Evolutionary conservation across 2,888 invertebrate genomes (phyloP), one percentile per base, ranked within the genome.

Genomic region (Watsonalla cultraria): DNA sequence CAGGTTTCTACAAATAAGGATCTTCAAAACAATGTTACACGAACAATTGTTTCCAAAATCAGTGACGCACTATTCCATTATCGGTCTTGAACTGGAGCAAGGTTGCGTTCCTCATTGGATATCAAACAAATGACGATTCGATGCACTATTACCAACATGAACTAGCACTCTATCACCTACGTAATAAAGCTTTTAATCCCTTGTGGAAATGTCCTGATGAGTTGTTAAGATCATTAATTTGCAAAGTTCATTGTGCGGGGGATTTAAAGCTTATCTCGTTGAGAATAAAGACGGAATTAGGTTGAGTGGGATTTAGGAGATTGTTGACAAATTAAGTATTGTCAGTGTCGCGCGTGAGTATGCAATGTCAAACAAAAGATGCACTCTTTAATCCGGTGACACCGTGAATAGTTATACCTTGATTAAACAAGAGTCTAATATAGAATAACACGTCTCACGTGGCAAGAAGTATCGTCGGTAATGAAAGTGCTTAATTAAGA

Each of bases 311-410:
- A 42, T 11, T 8, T 11, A 42, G 11, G 11, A 11, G 42, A 42
- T 5, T 7, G 7, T 37, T 37, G 42, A 42, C 42, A 42, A 42
- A 42, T 45, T 51, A 24, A n/a, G 8, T 48, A 52, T 50, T 51
- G 37, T 39, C 45, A 46, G 52, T 13, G 34, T 34, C 11, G 45
- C 24, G 39, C 52, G 51, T 56, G 37, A 55, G 49, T 52, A 37
- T 52, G 53, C 53, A 56, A 61, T 61, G 58, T 50, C 57, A 53
- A 54, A 51, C 55, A 55, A 53, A 55, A 52, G 52, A 35, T 55
- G 52, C 52, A 55, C 11, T 11, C 42, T 11, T 11, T 6, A 42
- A 11, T 11, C 42, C 5, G 42, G 42, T 42, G 42, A 11, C 42
- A 42, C 42, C 42, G 11, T 8, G 5, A 11, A 5, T 11, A 11